Conservation (phyloP, 2,113 vertebrate species). For the Prionailurus viverrinus region DNA sequence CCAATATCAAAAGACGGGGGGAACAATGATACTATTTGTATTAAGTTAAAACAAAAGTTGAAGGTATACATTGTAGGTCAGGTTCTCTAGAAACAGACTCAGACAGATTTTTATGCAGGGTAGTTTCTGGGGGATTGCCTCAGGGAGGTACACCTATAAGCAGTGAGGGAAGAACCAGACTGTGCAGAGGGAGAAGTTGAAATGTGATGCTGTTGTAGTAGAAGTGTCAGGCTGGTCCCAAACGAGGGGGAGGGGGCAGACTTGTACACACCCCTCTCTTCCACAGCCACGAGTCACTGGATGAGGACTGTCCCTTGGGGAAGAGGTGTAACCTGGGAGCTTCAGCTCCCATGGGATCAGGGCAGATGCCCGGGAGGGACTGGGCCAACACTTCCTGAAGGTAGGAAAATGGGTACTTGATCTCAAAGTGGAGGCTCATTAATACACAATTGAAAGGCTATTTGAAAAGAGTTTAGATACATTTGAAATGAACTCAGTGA, state of each 20-base stretch:
- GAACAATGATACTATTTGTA: not conserved
- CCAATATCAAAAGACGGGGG: not conserved
- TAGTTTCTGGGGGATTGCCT: not conserved
- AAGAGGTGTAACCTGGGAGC: not conserved
- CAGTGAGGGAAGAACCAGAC: not conserved
- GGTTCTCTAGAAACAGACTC: not conserved
- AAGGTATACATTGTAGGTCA: not conserved
- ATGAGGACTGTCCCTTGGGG: not conserved
- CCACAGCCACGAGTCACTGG: not conserved
- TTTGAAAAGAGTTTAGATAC: not conserved
- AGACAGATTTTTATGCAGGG: not conserved
- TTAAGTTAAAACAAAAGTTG: conserved; percentile 32
- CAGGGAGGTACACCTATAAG: not conserved
- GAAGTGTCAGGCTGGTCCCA: not conserved
- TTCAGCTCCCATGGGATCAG: not conserved
- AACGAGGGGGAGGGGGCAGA: fast-evolving
- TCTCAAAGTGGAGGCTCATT: not conserved
- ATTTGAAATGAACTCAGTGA: not conserved
- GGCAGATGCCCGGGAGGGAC: not conserved
- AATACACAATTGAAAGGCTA: not conserved
- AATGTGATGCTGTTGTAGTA: not conserved
- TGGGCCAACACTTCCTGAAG: not conserved
- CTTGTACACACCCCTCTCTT: fast-evolving
- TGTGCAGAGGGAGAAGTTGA: not conserved
- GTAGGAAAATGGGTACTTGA: not conserved